Percentiles rank a stretch among this genome's conserved stretches.
Conservation (phyloP, 2,113 vertebrate species). For the Riparia riparia region DNA sequence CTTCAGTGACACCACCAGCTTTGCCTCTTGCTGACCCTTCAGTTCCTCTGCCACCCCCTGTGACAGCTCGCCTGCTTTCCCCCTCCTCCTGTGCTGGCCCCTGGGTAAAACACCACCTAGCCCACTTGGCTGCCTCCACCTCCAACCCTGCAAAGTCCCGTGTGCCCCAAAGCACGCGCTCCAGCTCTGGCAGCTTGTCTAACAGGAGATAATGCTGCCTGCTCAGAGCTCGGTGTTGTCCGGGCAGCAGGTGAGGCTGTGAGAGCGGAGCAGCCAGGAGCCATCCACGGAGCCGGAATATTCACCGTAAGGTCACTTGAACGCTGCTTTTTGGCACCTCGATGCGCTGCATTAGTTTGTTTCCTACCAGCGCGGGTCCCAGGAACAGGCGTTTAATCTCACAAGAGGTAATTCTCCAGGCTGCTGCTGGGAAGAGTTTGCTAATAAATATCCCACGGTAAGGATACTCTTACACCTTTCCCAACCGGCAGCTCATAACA, state of each 20-base stretch:
- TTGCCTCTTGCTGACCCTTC: background rate
- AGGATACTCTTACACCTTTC: constrained; percentile 36
- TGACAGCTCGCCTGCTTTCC: fast-evolving
- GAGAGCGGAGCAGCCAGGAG: background rate
- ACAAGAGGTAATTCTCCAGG: constrained; percentile 13
- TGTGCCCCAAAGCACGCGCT: background rate
- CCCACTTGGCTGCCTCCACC: background rate
- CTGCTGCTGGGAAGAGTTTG: background rate
- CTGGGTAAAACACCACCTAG: background rate
- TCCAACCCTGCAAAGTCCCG: background rate
- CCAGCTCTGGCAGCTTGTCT: background rate
- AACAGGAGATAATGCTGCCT: background rate
- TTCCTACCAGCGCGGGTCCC: background rate
- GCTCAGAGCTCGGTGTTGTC: fast-evolving
- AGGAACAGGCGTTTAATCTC: constrained; percentile 4
- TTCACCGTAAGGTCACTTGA: fast-evolving
- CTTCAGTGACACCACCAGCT: background rate
- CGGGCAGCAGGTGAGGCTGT: background rate
- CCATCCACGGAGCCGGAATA: fast-evolving
- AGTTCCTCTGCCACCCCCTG: fast-evolving
- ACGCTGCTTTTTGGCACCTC: background rate
- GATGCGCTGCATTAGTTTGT: background rate
- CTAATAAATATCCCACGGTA: constrained; percentile 49
- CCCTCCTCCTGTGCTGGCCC: background rate
- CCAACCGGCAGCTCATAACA: constrained; percentile 43